These are phyloP conservation scores for Hydractinia symbiolongicarpus DNA, from an alignment of 30 jellyfish, hydroid and myxozoan genomes.

Conservation along the genomic window DNA sequence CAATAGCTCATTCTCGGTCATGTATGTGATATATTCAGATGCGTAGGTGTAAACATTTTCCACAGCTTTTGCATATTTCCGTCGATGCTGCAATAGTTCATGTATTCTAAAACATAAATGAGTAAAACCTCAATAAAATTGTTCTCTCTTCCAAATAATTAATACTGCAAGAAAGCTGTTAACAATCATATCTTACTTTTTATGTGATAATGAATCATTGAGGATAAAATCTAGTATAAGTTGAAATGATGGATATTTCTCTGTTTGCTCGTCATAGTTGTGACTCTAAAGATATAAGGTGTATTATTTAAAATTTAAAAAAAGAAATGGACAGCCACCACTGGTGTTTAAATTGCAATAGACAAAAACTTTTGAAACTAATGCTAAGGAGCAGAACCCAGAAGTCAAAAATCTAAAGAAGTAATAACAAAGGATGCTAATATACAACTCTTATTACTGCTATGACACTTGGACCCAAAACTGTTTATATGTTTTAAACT, in stretches of 20 bases:
- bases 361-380: too few relatives aligned
- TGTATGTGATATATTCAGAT: constrained; percentile 38
- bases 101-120: constrained; percentile 44
- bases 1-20: constrained; percentile 16
- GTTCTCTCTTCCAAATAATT: not conserved
- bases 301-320: not conserved
- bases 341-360: not conserved
- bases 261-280: constrained; percentile 47
- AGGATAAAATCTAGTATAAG: constrained; percentile 79
- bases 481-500: too few relatives aligned
- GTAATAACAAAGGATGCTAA: too few relatives aligned
- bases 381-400: too few relatives aligned
- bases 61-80: constrained; percentile 58
- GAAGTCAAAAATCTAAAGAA: too few relatives aligned
- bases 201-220: constrained; percentile 44
- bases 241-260: constrained; percentile 79
- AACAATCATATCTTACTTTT: constrained; percentile 29
- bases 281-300: constrained; percentile 12
- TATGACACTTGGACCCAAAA: too few relatives aligned
- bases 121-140: not conserved
- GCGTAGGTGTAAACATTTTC: constrained; percentile 63
- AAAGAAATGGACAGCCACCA: not conserved
- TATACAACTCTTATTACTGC: too few relatives aligned
- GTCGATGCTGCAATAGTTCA: constrained; percentile 58
- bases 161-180: not conserved